Conservation (phyloP, 2,888 invertebrate species). For the Podabrus alpinus region DNA sequence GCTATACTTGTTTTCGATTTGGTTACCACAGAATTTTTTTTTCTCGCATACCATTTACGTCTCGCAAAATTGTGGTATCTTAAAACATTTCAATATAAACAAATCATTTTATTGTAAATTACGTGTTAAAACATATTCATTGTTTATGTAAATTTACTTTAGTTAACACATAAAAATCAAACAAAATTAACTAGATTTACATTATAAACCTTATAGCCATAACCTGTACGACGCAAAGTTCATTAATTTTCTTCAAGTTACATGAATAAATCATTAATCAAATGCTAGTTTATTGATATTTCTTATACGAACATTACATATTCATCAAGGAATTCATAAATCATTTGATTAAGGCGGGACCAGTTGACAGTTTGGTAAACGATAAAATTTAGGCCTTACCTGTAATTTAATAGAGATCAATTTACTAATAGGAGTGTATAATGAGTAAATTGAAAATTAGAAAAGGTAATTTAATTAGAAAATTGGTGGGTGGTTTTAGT, state of each 20-base stretch:
- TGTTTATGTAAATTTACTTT: conserved; percentile 14
- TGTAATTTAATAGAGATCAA: conserved; percentile 16
- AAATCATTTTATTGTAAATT: not conserved
- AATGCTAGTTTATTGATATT: conserved; percentile 52
- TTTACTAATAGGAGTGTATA: conserved; percentile 16
- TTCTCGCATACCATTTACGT: too few species aligned
- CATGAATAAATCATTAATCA: conserved; percentile 47
- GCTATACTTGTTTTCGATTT: too few species aligned
- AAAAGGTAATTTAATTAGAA: not conserved
- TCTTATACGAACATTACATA: conserved; percentile 52
- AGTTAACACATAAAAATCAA: conserved; percentile 33
- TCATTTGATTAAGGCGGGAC: conserved; percentile 45
- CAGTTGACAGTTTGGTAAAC: conserved; percentile 45
- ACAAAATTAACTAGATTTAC: conserved; percentile 32
- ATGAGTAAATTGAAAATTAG: not conserved
- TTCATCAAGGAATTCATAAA: conserved; percentile 53
- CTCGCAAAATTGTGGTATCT: too few species aligned
- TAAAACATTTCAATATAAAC: not conserved
- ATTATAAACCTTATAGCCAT: conserved; percentile 19
- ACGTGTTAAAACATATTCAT: conserved; percentile 12
- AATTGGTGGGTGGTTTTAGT: not conserved
- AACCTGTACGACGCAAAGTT: conserved; percentile 6
- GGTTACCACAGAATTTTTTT: not conserved
- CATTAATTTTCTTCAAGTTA: conserved; percentile 23
- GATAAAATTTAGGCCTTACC: conserved; percentile 27